Percentiles rank a stretch among this genome's conserved stretches.
phyloP scores from a whole-genome alignment of 1,140 invertebrate species.

The Drosophila orosa region DNA sequence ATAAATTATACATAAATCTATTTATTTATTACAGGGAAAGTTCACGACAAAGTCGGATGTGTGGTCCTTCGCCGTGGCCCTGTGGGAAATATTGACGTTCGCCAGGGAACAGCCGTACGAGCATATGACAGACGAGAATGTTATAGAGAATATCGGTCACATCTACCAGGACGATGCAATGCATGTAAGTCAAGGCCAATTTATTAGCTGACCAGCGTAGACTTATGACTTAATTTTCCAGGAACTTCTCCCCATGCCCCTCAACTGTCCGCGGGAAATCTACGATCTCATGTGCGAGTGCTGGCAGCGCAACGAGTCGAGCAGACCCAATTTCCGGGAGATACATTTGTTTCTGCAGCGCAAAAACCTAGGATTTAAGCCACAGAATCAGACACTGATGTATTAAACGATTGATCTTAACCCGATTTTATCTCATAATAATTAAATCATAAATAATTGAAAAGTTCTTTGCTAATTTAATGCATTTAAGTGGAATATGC shows the following conservation, averaged over 20 bases:
- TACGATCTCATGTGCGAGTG: slow-evolving; percentile 97
- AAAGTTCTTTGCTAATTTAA: slow-evolving; percentile 15
- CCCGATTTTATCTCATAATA: slow-evolving; percentile 60
- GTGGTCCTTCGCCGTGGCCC: slow-evolving; percentile 94
- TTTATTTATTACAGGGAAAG: slow-evolving; percentile 87
- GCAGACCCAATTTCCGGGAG: slow-evolving; percentile 95
- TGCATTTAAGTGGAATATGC: slow-evolving; percentile 12
- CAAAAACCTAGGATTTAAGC: slow-evolving; percentile 94
- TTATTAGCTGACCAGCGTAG: not conserved
- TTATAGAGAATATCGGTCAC: slow-evolving; percentile 91
- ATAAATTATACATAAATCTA: slow-evolving; percentile 5
- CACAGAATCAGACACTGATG: slow-evolving; percentile 74
- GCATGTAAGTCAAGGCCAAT: slow-evolving; percentile 68
- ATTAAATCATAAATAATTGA: slow-evolving; percentile 43
- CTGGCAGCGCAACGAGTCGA: slow-evolving; percentile 94
- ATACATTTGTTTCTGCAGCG: slow-evolving; percentile 96
- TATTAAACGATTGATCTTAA: slow-evolving; percentile 48
- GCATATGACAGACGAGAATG: slow-evolving; percentile 90
- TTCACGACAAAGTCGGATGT: slow-evolving; percentile 94
- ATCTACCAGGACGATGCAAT: slow-evolving; percentile 88
- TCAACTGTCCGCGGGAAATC: slow-evolving; percentile 94
- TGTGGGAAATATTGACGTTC: slow-evolving; percentile 96
- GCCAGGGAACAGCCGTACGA: slow-evolving; percentile 93
- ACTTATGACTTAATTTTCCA: slow-evolving; percentile 69
- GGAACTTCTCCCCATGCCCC: slow-evolving; percentile 90